Evolutionary conservation across 1,140 invertebrate species (phyloP), one percentile per base, ranked within the genome.

Genomic region (Diorhabda elongata): DNA sequence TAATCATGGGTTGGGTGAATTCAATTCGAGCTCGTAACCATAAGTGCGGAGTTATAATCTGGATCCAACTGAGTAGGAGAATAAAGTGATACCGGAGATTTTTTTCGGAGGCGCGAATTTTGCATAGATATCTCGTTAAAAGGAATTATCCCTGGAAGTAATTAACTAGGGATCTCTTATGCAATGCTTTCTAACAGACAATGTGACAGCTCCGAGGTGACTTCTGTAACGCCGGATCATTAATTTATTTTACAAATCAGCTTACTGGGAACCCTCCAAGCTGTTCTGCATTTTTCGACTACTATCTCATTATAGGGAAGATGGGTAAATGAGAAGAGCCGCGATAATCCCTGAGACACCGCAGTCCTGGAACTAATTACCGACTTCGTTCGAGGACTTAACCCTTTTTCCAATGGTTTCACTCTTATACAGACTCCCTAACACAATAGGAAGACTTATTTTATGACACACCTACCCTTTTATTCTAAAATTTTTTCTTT

Each of bases 201-300:
- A 78, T 76, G 78, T 79, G 78, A 78, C 78, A 79, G 73, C 75
- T 75, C 73, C 62, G 74, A 79, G 77, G 78, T 79, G 77, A 79
- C 77, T 79, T 73, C 71, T 76, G 76, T 73, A 74, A 77, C 77
- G 72, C 72, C 65, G 70, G 73, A 79, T 79, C 78, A 79, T 79
- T 79, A 79, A 79, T 79, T 79, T 79, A 78, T 78, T 79, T 79
- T 78, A 74, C 75, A 79, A 79, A 79, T 79, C 76, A 78, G 78
- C 78, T 79, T 79, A 79, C 74, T 76, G 72, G 74, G 74, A 75
- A 58, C 76, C 74, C 72, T 72, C 71, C 67, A 71, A 73, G 77
- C 69, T 70, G 68, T 71, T 77, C 71, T 71, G 71, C 75, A 74
- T 77, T 76, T 75, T 77, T 74, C 72, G 71, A 72, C 71, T 70